phyloP scores from a whole-genome alignment of 2,113 vertebrate species.

The Megatriorchis doriae region DNA sequence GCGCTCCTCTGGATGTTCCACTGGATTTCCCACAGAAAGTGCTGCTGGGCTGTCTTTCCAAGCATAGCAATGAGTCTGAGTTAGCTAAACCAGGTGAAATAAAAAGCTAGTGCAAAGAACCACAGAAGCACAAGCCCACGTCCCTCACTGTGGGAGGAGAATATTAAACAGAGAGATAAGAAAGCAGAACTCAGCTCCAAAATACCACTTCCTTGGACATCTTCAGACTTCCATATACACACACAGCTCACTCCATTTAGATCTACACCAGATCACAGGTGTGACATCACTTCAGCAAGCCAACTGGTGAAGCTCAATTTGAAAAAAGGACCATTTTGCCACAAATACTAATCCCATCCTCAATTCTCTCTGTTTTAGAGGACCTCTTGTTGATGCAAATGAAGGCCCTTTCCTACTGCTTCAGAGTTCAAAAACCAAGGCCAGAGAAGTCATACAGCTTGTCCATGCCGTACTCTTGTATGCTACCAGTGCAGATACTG shows the following conservation, averaged over 20 bases:
- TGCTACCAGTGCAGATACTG: accelerated
- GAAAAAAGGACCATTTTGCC: neutral
- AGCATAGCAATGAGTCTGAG: neutral
- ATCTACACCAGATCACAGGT: neutral
- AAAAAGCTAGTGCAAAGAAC: neutral
- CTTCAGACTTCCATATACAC: neutral
- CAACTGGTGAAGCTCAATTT: neutral
- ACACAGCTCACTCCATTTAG: neutral
- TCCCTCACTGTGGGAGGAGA: neutral
- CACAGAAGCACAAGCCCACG: neutral
- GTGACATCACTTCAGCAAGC: neutral
- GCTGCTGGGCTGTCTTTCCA: neutral
- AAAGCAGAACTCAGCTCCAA: neutral
- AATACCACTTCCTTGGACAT: neutral
- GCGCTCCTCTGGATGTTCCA: neutral
- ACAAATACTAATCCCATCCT: neutral
- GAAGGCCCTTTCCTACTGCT: neutral
- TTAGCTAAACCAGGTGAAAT: neutral
- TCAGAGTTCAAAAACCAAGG: neutral
- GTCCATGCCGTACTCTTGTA: neutral
- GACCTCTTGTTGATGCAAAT: neutral
- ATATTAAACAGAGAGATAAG: neutral
- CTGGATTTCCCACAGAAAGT: neutral
- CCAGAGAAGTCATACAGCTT: neutral
- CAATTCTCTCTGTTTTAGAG: neutral